Evolutionary conservation across 2,888 invertebrate genomes (phyloP).

Genomic region (Phlogophora meticulosa): DNA sequence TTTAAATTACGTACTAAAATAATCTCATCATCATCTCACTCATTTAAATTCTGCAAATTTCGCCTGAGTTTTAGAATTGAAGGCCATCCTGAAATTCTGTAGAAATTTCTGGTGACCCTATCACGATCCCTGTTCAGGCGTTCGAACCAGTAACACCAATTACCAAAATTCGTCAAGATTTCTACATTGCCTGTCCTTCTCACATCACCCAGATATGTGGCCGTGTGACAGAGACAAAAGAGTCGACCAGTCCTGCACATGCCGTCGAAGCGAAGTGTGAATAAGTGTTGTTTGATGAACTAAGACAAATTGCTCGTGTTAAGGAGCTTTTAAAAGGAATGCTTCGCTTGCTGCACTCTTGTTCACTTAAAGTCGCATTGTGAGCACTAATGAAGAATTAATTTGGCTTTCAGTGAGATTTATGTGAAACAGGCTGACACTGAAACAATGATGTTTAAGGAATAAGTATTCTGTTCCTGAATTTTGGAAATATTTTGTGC

Average conservation of each 20-base stretch:
- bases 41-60: too few relatives aligned
- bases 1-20: too few relatives aligned
- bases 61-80: too few relatives aligned
- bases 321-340: constrained; percentile 35
- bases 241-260: constrained; percentile 14
- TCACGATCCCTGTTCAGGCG: constrained; percentile 32
- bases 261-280: constrained; percentile 30
- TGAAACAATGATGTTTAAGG: not conserved
- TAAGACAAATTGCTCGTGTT: constrained; percentile 54
- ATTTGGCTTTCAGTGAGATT: constrained; percentile 30
- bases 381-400: constrained; percentile 27
- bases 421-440: constrained; percentile 20
- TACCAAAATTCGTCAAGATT: constrained; percentile 65
- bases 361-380: constrained; percentile 29
- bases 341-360: constrained; percentile 29
- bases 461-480: not conserved
- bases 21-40: too few relatives aligned
- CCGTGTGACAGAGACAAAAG: constrained; percentile 43
- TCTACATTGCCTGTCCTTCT: constrained; percentile 50
- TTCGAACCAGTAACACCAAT: constrained; percentile 59
- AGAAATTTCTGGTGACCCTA: constrained; percentile 40
- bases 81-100: constrained; percentile 19
- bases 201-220: constrained; percentile 4
- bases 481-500: not conserved
- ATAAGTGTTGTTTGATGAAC: constrained; percentile 53